Base-by-base conservation (phyloP, 2,888 invertebrate genomes). In the Polia nebulosa region DNA sequence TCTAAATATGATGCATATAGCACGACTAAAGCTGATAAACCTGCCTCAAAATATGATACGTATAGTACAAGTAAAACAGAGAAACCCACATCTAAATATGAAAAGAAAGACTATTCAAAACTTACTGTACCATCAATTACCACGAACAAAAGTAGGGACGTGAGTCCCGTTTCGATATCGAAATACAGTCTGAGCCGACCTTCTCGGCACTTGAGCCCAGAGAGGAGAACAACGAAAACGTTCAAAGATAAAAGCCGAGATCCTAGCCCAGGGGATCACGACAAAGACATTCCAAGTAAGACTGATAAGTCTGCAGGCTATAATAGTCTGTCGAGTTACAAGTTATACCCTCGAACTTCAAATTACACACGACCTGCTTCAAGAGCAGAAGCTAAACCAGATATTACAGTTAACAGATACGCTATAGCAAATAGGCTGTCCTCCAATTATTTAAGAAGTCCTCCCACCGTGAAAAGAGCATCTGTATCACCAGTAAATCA, bases 211-310 rank as follows among this genome's bases (percentile, higher is more conserved):
- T 87, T 95, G 8, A 96, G 96, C 84, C 96, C 96, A 15, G 96
- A 95, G 29, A 93, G 95, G 80, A 92, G 91, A 89, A 84, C 85
- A 51, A 85, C 89, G 9, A 95, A 93, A 87, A 91, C 75, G 77
- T 90, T 85, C 70, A 94, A 93, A 91, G 93, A 94, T 69, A 95
- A 94, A 89, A 92, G 87, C 55, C 94, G 96, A 78, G 97, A 97
- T 86, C 94, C 96, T 17, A 97, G 96, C 86, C 96, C 96, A 72
- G 88, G 91, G 78, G 96, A 94, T 86, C 95, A 93, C 81, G 95
- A 95, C 84, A 96, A 94, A 94, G 94, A 96, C 95, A 95, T 96
- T 95, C 95, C 96, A 93, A 95, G 89, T 85, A 96, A 96, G 94
- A 95, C 95, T 93, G 95, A 95, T 84, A 96, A 96, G 89, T 93